phyloP scores from a whole-genome alignment of 2,888 invertebrate species.

The Mythimna loreyi region DNA sequence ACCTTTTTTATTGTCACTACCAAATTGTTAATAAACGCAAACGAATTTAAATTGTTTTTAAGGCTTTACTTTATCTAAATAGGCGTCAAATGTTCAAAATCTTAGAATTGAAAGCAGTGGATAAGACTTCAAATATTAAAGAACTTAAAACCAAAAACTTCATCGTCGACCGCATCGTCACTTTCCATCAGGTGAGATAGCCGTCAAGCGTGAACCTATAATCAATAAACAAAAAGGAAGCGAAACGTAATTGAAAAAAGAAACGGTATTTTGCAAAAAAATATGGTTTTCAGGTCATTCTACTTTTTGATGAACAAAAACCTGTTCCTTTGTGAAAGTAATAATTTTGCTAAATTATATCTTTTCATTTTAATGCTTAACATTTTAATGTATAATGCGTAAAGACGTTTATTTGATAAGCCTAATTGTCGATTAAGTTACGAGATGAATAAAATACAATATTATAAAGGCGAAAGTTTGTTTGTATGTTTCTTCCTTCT shows the following conservation, averaged over 20 bases:
- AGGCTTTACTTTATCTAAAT: conserved; percentile 36
- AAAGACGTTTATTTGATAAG: no score
- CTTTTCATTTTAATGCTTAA: no score
- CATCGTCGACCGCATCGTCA: no score
- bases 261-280: background rate
- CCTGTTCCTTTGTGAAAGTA: background rate
- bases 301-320: background rate
- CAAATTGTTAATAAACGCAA: conserved; percentile 46
- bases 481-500: no score
- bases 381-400: no score
- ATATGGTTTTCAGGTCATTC: background rate
- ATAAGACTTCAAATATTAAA: conserved; percentile 4
- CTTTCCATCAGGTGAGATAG: no score
- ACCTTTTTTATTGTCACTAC: conserved; percentile 26
- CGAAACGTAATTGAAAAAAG: background rate
- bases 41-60: conserved; percentile 35
- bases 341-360: background rate
- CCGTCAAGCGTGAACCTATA: no score
- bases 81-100: conserved; percentile 12
- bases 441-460: no score
- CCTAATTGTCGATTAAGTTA: no score
- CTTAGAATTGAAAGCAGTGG: conserved; percentile 44
- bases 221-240: no score
- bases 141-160: background rate
- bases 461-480: no score